phyloP scores from a whole-genome alignment of 2,888 invertebrate genomes.

The Achlya flavicornis region DNA sequence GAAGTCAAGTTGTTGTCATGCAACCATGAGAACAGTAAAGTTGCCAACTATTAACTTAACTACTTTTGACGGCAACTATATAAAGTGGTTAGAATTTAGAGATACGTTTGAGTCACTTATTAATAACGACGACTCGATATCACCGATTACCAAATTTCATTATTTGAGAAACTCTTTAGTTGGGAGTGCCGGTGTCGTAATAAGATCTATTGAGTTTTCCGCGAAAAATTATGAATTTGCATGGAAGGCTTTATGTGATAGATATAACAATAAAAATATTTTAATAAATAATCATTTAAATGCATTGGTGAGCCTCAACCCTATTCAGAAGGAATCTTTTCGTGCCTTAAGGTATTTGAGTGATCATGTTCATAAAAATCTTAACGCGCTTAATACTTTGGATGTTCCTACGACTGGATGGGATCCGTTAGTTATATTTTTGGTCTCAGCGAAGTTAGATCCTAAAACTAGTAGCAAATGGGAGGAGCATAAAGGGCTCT shows the following conservation, averaged over 20 bases:
- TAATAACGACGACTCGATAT: slow-evolving; percentile 26
- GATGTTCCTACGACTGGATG: too few species aligned
- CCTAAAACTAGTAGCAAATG: slow-evolving; percentile 14
- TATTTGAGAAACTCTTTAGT: slow-evolving; percentile 28
- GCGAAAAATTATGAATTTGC: too few species aligned
- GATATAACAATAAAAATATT: slow-evolving; percentile 19
- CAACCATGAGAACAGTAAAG: too few species aligned
- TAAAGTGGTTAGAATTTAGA: slow-evolving; percentile 27
- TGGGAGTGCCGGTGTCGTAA: slow-evolving; percentile 20
- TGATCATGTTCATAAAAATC: slow-evolving; percentile 11
- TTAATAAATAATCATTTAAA: slow-evolving; percentile 21
- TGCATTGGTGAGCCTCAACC: slow-evolving; percentile 14
- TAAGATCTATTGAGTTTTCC: too few species aligned
- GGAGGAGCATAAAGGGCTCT: not conserved
- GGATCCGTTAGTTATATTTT: not conserved
- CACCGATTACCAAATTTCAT: slow-evolving; percentile 32
- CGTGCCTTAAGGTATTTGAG: slow-evolving; percentile 15
- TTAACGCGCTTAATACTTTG: too few species aligned
- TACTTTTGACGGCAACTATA: slow-evolving; percentile 28
- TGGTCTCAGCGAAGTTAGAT: slow-evolving; percentile 14
- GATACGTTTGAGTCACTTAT: slow-evolving; percentile 30
- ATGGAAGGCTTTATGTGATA: slow-evolving; percentile 8
- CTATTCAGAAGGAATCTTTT: slow-evolving; percentile 16
- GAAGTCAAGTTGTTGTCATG: too few species aligned
- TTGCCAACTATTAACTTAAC: slow-evolving; percentile 15